Percentiles rank a stretch among this genome's conserved stretches.
phyloP scores from a whole-genome alignment of 2,113 vertebrate species.

The Petrocephalus microphthalmus region DNA sequence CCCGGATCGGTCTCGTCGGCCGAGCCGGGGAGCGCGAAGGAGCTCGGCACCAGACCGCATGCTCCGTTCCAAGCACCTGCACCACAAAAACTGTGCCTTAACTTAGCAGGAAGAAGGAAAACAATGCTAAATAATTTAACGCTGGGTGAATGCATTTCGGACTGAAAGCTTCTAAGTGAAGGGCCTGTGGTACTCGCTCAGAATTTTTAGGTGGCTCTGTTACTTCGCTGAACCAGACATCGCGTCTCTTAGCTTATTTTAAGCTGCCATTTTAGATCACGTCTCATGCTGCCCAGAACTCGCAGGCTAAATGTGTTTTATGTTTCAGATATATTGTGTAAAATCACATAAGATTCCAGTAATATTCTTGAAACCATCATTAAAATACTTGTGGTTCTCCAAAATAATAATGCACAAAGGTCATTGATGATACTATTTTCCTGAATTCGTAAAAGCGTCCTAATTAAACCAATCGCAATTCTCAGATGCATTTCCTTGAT shows the following conservation, averaged over 20 bases:
- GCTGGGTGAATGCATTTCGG: neutral
- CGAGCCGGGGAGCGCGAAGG: neutral
- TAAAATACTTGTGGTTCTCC: neutral
- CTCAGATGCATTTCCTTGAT: neutral
- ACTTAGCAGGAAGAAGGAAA: neutral
- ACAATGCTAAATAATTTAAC: slow-evolving; percentile 12
- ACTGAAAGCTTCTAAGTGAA: slow-evolving; percentile 5
- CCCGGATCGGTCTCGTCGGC: neutral
- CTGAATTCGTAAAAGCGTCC: neutral
- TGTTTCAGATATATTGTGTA: neutral
- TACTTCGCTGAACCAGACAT: neutral
- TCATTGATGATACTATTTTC: neutral
- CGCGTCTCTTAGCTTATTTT: neutral
- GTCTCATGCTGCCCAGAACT: neutral
- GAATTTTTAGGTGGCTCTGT: neutral
- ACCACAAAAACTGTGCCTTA: neutral
- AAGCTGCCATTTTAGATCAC: neutral
- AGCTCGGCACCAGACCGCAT: neutral
- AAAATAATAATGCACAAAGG: neutral
- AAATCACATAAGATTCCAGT: too few species aligned
- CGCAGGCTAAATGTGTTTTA: neutral
- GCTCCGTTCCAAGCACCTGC: neutral
- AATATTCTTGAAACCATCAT: neutral
- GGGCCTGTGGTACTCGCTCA: neutral
- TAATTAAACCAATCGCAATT: slow-evolving; percentile 11